Evolutionary conservation across 2,888 invertebrate genomes (phyloP), one percentile per base, ranked within the genome.

Genomic region (Drosophila greeni): DNA sequence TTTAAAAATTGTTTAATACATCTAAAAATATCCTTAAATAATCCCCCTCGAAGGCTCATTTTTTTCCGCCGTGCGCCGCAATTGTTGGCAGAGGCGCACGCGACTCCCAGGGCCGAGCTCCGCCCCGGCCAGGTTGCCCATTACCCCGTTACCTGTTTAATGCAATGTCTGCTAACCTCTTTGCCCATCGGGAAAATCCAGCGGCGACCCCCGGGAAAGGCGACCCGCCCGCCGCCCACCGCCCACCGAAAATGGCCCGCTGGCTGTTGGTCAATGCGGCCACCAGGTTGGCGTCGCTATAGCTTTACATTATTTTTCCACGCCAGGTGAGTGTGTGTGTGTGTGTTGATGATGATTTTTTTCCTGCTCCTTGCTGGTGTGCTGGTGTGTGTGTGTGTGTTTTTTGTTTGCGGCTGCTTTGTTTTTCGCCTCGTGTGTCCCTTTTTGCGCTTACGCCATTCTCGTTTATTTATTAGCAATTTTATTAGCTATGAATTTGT

Each of bases 401-500:
- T 51, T 67, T 57, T 59, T 69, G 54, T 67, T 61, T 84, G 85
- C 68, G 77, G 81, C 77, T 76, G 74, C 79, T 85, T 85, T 80
- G 83, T 80, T 80, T 80, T 73, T 79, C 75, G 66, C 78, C 70
- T 66, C 62, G 72, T 80, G 72, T 80, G 85, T 84, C 75, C 85
- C 84, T 80, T 80, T 80, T 84, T 84, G 80, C 77, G 84, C 72
- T 84, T 84, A 84, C 78, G 85, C 84, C 85, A 80, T 80, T 80
- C 85, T 80, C 81, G 85, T 82, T 81, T 81, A 82, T 82, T 82
- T 82, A 82, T 82, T 82, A 84, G 81, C 83, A 83, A 82, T 82
- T 82, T 82, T 82, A 82, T 82, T 82, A 82, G 81, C 81, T 82
- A 82, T 82, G 81, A 82, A 82, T 82, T 82, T 84, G 81, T 82